Evolutionary conservation across 2,797 vertebrate species (phyloP).

Genomic region (Gobio occitaniae): DNA sequence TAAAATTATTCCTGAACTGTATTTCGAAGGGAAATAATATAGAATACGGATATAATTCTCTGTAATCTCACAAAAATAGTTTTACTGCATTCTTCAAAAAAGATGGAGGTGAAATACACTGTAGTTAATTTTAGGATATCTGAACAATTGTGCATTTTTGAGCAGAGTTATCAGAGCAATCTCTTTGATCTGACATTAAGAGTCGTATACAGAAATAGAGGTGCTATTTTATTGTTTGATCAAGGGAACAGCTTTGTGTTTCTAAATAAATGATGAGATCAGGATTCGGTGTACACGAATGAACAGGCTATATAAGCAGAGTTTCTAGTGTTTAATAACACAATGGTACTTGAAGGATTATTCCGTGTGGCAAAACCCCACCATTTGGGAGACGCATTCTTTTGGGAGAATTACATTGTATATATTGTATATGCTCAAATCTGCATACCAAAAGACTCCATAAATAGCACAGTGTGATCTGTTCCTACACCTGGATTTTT

Average conservation of each 20-base stretch:
- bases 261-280: slow-evolving; percentile 40
- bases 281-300: slow-evolving; percentile 9
- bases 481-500: slow-evolving; percentile 2
- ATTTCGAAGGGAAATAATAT: not conserved
- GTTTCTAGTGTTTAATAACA: slow-evolving; percentile 29
- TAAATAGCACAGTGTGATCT: slow-evolving; percentile 32
- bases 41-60: not conserved
- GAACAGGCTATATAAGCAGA: slow-evolving; percentile 18
- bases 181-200: not conserved
- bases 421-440: slow-evolving; percentile 31
- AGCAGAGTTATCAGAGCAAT: not conserved
- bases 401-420: slow-evolving; percentile 21
- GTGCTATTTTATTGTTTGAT: slow-evolving; percentile 37
- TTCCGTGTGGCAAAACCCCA: slow-evolving; percentile 20
- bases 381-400: slow-evolving; percentile 11
- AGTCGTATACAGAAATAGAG: slow-evolving; percentile 4
- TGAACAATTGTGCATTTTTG: slow-evolving; percentile 25
- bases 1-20: not conserved
- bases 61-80: slow-evolving; percentile 1
- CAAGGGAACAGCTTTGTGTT: slow-evolving; percentile 47
- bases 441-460: slow-evolving; percentile 13
- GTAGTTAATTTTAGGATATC: slow-evolving; percentile 17
- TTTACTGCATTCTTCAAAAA: not conserved
- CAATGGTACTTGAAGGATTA: slow-evolving; percentile 1
- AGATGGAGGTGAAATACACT: slow-evolving; percentile 11